Evolutionary conservation across 2,888 invertebrate species (phyloP).

Genomic region (Eristalis intricaria): DNA sequence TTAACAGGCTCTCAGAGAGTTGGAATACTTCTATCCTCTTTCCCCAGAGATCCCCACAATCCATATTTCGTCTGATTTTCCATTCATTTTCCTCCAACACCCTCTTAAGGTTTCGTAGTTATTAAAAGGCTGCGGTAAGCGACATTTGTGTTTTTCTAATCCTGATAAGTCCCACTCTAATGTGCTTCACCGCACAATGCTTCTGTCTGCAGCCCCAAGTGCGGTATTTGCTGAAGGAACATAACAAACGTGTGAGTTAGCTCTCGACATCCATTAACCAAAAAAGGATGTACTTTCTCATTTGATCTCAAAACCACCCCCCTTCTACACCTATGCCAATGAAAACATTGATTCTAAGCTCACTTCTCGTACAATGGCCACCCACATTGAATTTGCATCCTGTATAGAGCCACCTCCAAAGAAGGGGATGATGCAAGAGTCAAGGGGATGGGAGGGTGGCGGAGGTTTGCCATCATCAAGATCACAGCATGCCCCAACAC

Average conservation of each 20-base stretch:
- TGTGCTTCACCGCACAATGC: not conserved
- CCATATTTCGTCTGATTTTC: not conserved
- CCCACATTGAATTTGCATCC: conserved; percentile 57
- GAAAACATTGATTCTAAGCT: not conserved
- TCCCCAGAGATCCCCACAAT: not conserved
- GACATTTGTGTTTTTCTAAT: not conserved
- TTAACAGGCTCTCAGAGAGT: too few species aligned
- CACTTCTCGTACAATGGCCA: not conserved
- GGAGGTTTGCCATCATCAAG: conserved; percentile 51
- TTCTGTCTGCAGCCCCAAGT: not conserved
- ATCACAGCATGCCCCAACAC: conserved; percentile 57
- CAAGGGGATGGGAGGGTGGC: conserved; percentile 10
- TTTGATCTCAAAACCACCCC: not conserved
- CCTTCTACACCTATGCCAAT: not conserved
- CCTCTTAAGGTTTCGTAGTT: not conserved
- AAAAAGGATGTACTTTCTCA: too few species aligned
- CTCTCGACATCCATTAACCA: too few species aligned
- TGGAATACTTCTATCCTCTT: not conserved
- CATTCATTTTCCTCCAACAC: not conserved
- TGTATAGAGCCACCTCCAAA: conserved; percentile 25
- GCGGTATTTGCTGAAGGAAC: not conserved
- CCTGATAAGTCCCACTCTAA: not conserved
- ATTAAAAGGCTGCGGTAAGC: not conserved
- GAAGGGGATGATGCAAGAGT: conserved; percentile 15
- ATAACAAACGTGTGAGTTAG: not conserved